Percentiles rank a stretch among this genome's conserved stretches.
These are phyloP conservation scores for Nicator chloris DNA, from an alignment of 2,113 vertebrate genomes.

Conservation along the genomic window DNA sequence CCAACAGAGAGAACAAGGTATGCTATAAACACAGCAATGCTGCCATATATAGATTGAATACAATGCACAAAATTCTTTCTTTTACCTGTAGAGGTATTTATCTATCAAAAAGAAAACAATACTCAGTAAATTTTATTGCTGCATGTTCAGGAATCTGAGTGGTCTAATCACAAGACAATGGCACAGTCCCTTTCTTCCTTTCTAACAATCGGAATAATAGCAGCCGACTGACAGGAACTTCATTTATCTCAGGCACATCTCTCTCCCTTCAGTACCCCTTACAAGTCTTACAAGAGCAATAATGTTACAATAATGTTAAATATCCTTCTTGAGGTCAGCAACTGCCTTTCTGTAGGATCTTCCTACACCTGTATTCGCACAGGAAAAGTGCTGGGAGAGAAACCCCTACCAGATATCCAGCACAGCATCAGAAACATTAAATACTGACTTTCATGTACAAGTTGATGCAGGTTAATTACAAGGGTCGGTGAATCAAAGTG, in stretches of 20 bases:
- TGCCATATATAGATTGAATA: not conserved
- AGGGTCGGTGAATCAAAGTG: not conserved
- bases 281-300: not conserved
- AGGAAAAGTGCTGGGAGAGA: not conserved
- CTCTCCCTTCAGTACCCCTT: not conserved
- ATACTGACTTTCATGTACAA: not conserved
- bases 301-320: not conserved
- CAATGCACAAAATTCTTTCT: not conserved
- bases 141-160: not conserved
- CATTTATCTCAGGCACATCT: not conserved
- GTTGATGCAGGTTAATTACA: not conserved
- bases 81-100: not conserved
- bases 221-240: not conserved
- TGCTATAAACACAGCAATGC: not conserved
- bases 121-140: not conserved
- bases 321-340: not conserved
- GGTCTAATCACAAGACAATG: not conserved
- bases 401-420: not conserved
- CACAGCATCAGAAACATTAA: not conserved
- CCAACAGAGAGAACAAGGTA: conserved; percentile 97
- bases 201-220: not conserved
- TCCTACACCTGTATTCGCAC: not conserved
- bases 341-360: not conserved
- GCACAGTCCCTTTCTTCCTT: not conserved
- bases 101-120: not conserved